A percentile compares a stretch with the other conserved stretches of the same genome.
Evolutionary conservation across 2,888 invertebrate genomes (phyloP).

Genomic region (Thera obeliscata): DNA sequence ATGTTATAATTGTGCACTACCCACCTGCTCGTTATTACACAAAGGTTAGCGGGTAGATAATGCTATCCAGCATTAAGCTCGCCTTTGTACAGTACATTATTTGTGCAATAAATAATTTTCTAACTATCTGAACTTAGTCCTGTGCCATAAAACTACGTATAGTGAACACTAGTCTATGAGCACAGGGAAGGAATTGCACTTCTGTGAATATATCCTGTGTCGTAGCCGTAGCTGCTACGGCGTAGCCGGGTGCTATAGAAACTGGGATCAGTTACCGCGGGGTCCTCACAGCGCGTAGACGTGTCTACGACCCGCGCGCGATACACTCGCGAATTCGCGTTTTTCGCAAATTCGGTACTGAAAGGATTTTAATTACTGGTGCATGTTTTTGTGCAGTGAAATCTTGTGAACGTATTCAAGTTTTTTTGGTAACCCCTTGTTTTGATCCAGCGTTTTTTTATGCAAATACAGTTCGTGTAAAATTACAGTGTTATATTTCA

Average conservation of each 20-base stretch:
- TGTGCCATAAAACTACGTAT: neutral
- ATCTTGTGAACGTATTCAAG: conserved; percentile 50
- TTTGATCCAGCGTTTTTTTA: conserved; percentile 16
- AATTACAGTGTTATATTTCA: conserved; percentile 22
- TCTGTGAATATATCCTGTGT: conserved; percentile 6
- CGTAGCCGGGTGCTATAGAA: conserved; percentile 79
- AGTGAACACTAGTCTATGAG: neutral
- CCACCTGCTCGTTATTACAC: too few species aligned
- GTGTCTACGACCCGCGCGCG: conserved; percentile 54
- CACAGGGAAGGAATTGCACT: conserved; percentile 10
- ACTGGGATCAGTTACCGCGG: conserved; percentile 71
- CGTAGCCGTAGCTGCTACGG: conserved; percentile 63
- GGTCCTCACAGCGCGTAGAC: conserved; percentile 71
- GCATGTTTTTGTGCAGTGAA: conserved; percentile 50
- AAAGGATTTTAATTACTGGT: conserved; percentile 69
- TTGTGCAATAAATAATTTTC: too few species aligned
- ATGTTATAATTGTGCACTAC: too few species aligned
- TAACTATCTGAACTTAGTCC: too few species aligned
- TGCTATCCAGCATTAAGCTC: too few species aligned
- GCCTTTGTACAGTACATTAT: too few species aligned
- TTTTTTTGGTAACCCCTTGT: conserved; percentile 45
- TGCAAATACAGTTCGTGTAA: conserved; percentile 23
- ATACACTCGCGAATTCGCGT: conserved; percentile 37
- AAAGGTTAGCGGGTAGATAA: too few species aligned
- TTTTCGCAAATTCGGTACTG: conserved; percentile 46